Percentiles rank a stretch among this genome's conserved stretches.
Evolutionary conservation across 2,113 vertebrate species (phyloP).

Genomic region (Triplophysa siluroides): DNA sequence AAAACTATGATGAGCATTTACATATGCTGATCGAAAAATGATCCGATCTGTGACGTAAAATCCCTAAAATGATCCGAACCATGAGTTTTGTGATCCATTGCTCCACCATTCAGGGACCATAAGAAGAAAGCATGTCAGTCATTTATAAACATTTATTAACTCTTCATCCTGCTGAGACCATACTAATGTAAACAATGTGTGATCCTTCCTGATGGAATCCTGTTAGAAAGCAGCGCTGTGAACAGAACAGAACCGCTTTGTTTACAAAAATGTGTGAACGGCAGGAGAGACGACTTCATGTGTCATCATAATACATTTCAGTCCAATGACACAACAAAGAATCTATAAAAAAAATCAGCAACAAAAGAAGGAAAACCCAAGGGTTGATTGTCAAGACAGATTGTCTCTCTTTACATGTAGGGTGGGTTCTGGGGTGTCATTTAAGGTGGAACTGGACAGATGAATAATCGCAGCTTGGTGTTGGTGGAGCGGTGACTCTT

Average conservation of each 20-base stretch:
- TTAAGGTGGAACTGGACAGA: slow-evolving; percentile 12
- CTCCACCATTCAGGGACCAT: neutral
- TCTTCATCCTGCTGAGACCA: neutral
- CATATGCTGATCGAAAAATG: no score
- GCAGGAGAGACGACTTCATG: neutral
- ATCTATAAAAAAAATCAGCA: neutral
- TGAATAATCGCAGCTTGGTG: slow-evolving; percentile 8
- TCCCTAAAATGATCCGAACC: no score
- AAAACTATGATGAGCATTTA: no score
- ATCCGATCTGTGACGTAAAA: no score
- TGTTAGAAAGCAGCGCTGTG: neutral
- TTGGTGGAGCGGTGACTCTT: neutral
- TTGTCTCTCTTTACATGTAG: neutral
- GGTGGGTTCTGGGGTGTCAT: neutral
- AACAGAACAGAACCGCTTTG: slow-evolving; percentile 6
- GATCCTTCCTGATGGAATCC: neutral
- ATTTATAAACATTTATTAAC: neutral
- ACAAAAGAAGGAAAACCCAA: neutral
- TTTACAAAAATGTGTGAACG: slow-evolving; percentile 32
- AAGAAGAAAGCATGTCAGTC: neutral
- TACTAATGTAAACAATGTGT: neutral
- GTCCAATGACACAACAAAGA: neutral
- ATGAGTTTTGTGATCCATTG: no score
- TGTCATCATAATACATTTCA: neutral
- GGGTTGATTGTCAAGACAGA: slow-evolving; percentile 7